phyloP scores from a whole-genome alignment of 2,888 invertebrate genomes.

The Acleris emargana region DNA sequence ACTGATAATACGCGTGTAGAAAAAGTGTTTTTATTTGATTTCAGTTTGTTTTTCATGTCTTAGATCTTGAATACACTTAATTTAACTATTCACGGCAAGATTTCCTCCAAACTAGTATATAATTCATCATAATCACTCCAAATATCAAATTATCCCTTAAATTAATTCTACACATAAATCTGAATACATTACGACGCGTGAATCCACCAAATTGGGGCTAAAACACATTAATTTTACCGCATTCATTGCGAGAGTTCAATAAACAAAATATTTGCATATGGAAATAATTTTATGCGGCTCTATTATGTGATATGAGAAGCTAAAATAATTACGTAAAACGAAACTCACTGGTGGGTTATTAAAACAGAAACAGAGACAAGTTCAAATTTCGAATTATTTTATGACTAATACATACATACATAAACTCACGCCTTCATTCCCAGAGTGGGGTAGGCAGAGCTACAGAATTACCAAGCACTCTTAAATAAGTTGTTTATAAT shows the following conservation, averaged over 20 bases:
- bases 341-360: not conserved
- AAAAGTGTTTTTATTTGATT: too few species aligned
- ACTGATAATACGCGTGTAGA: too few species aligned
- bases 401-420: too few species aligned
- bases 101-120: not conserved
- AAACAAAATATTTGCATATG: constrained; percentile 15
- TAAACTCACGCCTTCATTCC: too few species aligned
- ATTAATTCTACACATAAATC: constrained; percentile 10
- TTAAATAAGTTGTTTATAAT: too few species aligned
- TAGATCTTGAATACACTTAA: too few species aligned
- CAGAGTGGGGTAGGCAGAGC: too few species aligned
- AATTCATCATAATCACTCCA: not conserved
- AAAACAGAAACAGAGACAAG: not conserved
- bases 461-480: too few species aligned
- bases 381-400: too few species aligned
- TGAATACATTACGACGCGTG: constrained; percentile 8
- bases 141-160: not conserved
- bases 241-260: constrained; percentile 11
- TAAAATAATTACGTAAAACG: constrained; percentile 3
- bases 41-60: too few species aligned
- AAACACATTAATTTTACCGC: constrained; percentile 10
- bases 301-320: not conserved
- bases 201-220: constrained; percentile 11
- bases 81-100: not conserved
- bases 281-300: constrained; percentile 6